These are phyloP conservation scores for Emmelina monodactyla DNA, from an alignment of 2,888 invertebrate genomes.

Conservation along the genomic window DNA sequence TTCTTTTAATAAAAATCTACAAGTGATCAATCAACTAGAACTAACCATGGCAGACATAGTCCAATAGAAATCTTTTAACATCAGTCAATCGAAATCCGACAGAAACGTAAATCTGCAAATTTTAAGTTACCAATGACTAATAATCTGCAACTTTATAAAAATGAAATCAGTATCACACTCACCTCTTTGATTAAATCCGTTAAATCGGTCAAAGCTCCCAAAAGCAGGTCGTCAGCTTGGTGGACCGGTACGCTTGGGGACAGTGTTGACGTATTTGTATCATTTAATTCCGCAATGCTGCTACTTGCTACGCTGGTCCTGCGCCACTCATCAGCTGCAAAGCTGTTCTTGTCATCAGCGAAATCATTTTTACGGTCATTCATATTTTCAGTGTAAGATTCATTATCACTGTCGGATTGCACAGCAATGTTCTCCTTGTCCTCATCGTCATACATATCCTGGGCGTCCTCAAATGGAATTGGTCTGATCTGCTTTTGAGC, in stretches of 20 bases:
- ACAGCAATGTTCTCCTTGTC: conserved; percentile 60
- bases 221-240: conserved; percentile 34
- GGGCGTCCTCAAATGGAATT: conserved; percentile 17
- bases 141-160: no score
- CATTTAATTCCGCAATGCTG: conserved; percentile 31
- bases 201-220: conserved; percentile 58
- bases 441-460: conserved; percentile 37
- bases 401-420: conserved; percentile 45
- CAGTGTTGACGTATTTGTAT: conserved; percentile 28
- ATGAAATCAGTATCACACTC: no score
- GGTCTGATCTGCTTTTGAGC: conserved; percentile 19
- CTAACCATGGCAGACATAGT: no score
- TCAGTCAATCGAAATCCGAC: no score
- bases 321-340: conserved; percentile 30
- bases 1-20: no score
- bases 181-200: conserved; percentile 56
- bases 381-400: conserved; percentile 40
- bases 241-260: conserved; percentile 25
- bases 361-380: conserved; percentile 24
- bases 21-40: no score
- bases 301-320: conserved; percentile 32
- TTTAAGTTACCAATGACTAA: no score
- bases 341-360: conserved; percentile 5
- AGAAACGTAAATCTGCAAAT: no score
- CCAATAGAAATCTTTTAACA: no score